phyloP scores from a whole-genome alignment of 2,797 vertebrate species.

The Falco rusticolus region DNA sequence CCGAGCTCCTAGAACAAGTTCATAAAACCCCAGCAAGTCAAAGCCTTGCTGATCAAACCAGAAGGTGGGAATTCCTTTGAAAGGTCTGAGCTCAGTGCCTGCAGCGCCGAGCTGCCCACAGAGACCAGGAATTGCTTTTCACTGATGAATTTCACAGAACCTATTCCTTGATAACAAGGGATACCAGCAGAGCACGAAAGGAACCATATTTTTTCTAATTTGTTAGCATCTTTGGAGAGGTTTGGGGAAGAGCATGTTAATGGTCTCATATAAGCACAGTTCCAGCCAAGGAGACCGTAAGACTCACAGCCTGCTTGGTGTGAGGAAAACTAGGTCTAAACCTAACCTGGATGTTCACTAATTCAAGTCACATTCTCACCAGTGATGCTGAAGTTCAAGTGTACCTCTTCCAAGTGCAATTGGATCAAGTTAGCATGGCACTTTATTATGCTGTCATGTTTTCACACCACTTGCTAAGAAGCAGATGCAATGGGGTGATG shows the following conservation, averaged over 20 bases:
- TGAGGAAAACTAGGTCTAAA: not conserved
- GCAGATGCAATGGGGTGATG: not conserved
- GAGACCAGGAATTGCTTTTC: not conserved
- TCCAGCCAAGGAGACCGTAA: not conserved
- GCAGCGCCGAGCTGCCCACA: not conserved
- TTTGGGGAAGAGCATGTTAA: not conserved
- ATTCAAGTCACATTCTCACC: not conserved
- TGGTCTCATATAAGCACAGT: not conserved
- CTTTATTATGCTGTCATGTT: not conserved
- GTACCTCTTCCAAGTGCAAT: not conserved
- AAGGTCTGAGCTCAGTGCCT: not conserved
- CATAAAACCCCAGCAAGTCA: not conserved
- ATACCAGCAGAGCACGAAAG: not conserved
- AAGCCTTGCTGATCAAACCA: not conserved
- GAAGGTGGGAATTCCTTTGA: not conserved
- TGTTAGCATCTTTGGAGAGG: not conserved
- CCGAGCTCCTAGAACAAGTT: not conserved
- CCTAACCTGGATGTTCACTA: not conserved
- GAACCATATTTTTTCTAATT: not conserved
- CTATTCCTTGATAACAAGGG: not conserved
- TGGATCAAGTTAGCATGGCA: not conserved
- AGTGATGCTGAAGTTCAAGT: not conserved
- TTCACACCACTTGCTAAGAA: conserved; percentile 22
- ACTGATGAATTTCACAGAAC: not conserved
- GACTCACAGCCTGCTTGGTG: not conserved